Percentiles rank a stretch among this genome's conserved stretches.
Evolutionary conservation across 2,113 vertebrate species (phyloP).

Genomic region (Chaetodon auriga): DNA sequence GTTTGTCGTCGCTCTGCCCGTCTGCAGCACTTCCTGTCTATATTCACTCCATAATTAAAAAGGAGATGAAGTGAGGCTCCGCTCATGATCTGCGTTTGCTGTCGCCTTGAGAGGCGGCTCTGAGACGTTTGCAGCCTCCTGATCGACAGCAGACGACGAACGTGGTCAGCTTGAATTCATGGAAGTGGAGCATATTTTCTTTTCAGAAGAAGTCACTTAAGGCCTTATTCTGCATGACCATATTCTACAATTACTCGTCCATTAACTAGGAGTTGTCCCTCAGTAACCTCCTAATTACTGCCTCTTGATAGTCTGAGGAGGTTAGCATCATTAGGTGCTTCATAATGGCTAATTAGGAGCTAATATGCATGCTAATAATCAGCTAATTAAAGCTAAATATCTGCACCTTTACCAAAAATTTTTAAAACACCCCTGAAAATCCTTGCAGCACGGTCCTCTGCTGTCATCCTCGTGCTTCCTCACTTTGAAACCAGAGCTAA

Average conservation of each 20-base stretch:
- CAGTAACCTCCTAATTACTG: too few species aligned
- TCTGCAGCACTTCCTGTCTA: neutral
- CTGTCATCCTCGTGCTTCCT: neutral
- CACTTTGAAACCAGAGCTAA: neutral
- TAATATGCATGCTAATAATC: too few species aligned
- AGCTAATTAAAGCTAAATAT: too few species aligned
- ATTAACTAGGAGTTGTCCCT: too few species aligned
- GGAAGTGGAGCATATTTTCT: neutral
- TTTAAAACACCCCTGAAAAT: neutral
- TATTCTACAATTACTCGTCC: too few species aligned
- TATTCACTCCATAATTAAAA: constrained; percentile 23
- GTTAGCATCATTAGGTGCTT: too few species aligned
- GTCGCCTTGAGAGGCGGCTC: neutral
- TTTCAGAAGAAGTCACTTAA: neutral
- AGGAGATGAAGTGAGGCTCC: neutral
- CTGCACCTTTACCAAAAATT: too few species aligned
- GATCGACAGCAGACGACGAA: neutral
- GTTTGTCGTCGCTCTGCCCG: constrained; percentile 13
- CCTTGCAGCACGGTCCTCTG: neutral
- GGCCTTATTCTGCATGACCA: too few species aligned
- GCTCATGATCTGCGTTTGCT: neutral
- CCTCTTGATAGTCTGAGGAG: too few species aligned
- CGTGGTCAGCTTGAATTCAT: neutral
- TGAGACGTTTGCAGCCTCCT: neutral
- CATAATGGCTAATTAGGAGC: too few species aligned